phyloP scores from a whole-genome alignment of 2,888 invertebrate species.

The Hydriomena furcata region DNA sequence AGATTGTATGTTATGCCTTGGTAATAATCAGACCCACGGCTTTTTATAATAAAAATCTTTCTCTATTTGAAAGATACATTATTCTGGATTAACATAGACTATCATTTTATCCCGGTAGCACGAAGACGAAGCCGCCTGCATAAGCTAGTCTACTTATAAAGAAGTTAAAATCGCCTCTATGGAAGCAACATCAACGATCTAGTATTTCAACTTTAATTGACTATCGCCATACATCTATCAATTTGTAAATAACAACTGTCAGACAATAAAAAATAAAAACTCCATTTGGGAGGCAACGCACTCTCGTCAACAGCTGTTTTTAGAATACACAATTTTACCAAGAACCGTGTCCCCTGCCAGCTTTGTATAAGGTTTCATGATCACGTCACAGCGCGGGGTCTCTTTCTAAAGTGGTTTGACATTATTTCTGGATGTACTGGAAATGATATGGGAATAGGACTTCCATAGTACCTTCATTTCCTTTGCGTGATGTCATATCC shows the following conservation, averaged over 20 bases:
- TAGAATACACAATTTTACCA: slow-evolving; percentile 57
- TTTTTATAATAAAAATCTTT: too few relatives aligned
- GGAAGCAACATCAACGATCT: too few relatives aligned
- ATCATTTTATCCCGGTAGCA: too few relatives aligned
- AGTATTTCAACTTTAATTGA: slow-evolving; percentile 13
- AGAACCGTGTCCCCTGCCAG: slow-evolving; percentile 42
- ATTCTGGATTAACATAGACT: too few relatives aligned
- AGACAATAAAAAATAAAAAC: slow-evolving; percentile 46
- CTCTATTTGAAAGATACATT: too few relatives aligned
- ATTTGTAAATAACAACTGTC: slow-evolving; percentile 37
- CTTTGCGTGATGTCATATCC: slow-evolving; percentile 72
- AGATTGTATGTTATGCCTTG: too few relatives aligned
- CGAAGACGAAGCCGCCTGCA: too few relatives aligned
- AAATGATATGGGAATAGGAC: slow-evolving; percentile 74
- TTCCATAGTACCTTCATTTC: slow-evolving; percentile 59
- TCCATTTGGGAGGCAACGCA: slow-evolving; percentile 56
- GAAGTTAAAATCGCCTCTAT: too few relatives aligned
- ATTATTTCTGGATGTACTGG: slow-evolving; percentile 70
- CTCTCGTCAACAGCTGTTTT: slow-evolving; percentile 76
- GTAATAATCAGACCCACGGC: too few relatives aligned
- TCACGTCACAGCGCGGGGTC: slow-evolving; percentile 26
- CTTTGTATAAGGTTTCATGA: slow-evolving; percentile 12
- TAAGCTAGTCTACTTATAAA: too few relatives aligned
- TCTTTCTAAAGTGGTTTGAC: slow-evolving; percentile 46
- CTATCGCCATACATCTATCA: slow-evolving; percentile 33